phyloP scores from a whole-genome alignment of 2,113 vertebrate genomes.

The Ageneiosus marmoratus region DNA sequence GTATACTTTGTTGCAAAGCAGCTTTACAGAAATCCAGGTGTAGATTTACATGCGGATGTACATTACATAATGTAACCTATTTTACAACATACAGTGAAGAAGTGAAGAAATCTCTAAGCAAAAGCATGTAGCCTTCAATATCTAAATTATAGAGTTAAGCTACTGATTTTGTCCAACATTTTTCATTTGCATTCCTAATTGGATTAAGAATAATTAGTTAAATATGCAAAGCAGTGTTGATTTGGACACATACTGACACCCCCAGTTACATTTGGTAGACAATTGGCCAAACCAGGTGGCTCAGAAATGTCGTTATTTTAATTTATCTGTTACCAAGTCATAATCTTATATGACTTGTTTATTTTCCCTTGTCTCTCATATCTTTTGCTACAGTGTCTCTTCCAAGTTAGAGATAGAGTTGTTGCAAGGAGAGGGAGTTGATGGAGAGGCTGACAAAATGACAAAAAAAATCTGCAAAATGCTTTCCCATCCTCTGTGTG shows the following conservation, averaged over 20 bases:
- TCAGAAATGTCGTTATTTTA: neutral
- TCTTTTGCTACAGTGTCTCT: neutral
- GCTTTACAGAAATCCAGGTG: neutral
- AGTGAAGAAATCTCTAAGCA: neutral
- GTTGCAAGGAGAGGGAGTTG: neutral
- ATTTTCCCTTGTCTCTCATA: conserved; percentile 4
- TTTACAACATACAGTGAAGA: neutral
- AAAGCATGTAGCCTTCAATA: neutral
- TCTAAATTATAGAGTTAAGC: neutral
- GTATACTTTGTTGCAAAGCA: neutral
- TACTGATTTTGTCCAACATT: neutral
- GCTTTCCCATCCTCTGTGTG: conserved; percentile 25
- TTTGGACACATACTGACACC: neutral
- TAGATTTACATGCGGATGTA: neutral
- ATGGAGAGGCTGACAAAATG: conserved; percentile 15
- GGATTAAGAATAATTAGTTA: neutral
- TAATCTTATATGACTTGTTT: neutral
- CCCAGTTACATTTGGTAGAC: neutral
- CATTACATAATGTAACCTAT: neutral
- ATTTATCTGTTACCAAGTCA: neutral
- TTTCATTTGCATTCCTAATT: neutral
- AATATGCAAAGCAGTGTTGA: neutral
- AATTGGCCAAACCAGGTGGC: neutral
- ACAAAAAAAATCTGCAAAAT: neutral
- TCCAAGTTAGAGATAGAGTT: conserved; percentile 15